Conservation (phyloP, 2,797 vertebrate genomes). For the Myotis myotis region DNA sequence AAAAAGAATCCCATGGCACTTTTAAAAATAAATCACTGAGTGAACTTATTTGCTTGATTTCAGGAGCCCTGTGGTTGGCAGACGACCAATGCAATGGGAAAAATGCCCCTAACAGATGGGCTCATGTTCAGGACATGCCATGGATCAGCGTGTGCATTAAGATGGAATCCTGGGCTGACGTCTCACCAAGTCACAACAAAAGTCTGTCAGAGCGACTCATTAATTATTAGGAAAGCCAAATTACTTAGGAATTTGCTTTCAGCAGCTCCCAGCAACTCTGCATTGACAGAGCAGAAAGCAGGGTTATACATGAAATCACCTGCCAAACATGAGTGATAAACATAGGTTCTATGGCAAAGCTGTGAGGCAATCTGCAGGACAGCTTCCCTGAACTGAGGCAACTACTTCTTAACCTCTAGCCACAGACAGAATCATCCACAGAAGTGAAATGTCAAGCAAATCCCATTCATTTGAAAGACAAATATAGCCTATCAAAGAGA, state of each 20-base stretch:
- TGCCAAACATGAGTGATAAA: not conserved
- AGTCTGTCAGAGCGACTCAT: conserved; percentile 24
- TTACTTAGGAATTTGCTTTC: conserved; percentile 46
- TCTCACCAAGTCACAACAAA: conserved; percentile 12
- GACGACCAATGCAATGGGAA: not conserved
- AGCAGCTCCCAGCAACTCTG: conserved; percentile 2
- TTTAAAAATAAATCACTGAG: conserved; percentile 40
- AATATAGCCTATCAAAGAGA: not conserved
- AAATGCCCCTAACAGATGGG: conserved; percentile 37
- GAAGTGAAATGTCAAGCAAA: conserved; percentile 1
- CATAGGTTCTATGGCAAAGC: conserved; percentile 15
- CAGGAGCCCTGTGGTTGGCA: conserved; percentile 14
- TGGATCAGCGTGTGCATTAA: not conserved
- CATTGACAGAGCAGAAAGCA: conserved; percentile 24
- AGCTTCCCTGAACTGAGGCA: not conserved
- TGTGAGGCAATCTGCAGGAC: conserved; percentile 17
- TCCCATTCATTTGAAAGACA: conserved; percentile 39
- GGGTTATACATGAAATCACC: conserved; percentile 29
- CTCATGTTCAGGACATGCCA: conserved; percentile 25
- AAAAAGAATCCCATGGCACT: conserved; percentile 6
- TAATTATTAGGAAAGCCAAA: conserved; percentile 40
- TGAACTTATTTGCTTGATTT: conserved; percentile 32
- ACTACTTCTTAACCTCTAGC: conserved; percentile 29
- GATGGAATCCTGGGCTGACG: conserved; percentile 10
- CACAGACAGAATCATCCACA: conserved; percentile 3